Conservation (phyloP, 2,113 vertebrate genomes). For the Microcebus murinus region DNA sequence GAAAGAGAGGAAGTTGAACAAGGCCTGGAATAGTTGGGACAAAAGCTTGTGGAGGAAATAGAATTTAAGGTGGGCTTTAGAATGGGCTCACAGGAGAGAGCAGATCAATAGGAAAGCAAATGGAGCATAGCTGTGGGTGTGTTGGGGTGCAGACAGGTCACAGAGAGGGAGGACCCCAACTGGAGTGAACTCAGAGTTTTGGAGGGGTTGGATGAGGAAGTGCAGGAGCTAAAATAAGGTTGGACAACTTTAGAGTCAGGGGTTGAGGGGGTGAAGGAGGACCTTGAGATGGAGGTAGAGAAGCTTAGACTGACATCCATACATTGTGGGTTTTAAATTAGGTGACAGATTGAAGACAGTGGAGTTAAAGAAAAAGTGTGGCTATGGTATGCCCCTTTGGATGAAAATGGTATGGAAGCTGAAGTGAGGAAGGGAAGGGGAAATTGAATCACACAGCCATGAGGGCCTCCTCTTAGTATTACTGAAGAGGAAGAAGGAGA, state of each 20-base stretch:
- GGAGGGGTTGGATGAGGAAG: rapidly evolving
- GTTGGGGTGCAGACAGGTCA: not conserved
- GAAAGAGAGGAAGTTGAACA: not conserved
- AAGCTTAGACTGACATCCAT: not conserved
- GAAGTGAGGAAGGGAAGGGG: not conserved
- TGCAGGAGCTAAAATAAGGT: not conserved
- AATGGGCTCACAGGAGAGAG: not conserved
- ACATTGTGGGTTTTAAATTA: not conserved
- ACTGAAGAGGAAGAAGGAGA: not conserved
- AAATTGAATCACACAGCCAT: not conserved
- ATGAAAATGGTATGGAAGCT: not conserved
- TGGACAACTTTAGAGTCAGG: not conserved
- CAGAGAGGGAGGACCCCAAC: not conserved
- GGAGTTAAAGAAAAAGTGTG: not conserved
- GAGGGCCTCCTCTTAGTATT: not conserved
- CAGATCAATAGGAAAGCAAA: not conserved
- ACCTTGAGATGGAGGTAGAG: not conserved
- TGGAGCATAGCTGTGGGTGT: not conserved
- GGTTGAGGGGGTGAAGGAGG: not conserved
- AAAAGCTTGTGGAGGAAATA: not conserved
- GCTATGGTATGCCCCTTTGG: not conserved
- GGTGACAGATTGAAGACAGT: not conserved
- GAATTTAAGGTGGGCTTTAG: not conserved
- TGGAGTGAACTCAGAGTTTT: not conserved
- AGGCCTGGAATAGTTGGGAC: not conserved